Base-by-base conservation (phyloP, 2,888 invertebrate species). In the Tipula unca region DNA sequence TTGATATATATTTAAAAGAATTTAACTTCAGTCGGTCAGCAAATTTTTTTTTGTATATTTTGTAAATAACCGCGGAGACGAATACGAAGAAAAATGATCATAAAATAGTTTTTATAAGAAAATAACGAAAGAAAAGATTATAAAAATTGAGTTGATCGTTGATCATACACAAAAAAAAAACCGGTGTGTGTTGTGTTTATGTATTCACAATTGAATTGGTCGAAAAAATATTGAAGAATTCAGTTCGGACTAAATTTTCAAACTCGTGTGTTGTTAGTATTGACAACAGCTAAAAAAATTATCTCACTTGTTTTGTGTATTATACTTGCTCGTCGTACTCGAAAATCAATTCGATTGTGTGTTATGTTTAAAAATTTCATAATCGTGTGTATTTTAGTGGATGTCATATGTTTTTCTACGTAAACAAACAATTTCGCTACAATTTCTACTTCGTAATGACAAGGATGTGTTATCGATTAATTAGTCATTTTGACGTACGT, bases 1-100 rank as follows among this genome's bases (percentile, higher is more conserved):
- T 69, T 25, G 69, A 32, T 14, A 25, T n/a, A 13, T 69, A 69
- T 69, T 69, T 69, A 14, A 69, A 69, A 69, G 69, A 69, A 69
- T 69, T 69, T 69, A 69, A 69, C 69, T 69, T 69, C 69, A 69
- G 69, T 69, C 69, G 69, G 69, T 69, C 69, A 69, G 69, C 69
- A 69, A 48, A 25, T 69, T 69, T 69, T 69, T 69, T 69, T 69
- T n/a, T n/a, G n/a, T 69, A 6, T 69, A 10, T 69, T 69, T 69
- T 69, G 69, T 69, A 69, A 69, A 69, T 69, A 69, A 69, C 8
- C 25, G 69, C 69, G 25, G 69, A 69, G 69, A 20, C 25, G 25
- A 69, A 69, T 69, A 69, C 20, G 69, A 69, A 69, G 69, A 69
- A 69, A 25, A 69, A 8, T 69, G 69, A 69, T 69, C 69, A 69